A percentile compares a stretch with the other conserved stretches of the same genome.
Evolutionary conservation across 2,797 vertebrate genomes (phyloP).

Genomic region (Melanotaenia trifasciata): DNA sequence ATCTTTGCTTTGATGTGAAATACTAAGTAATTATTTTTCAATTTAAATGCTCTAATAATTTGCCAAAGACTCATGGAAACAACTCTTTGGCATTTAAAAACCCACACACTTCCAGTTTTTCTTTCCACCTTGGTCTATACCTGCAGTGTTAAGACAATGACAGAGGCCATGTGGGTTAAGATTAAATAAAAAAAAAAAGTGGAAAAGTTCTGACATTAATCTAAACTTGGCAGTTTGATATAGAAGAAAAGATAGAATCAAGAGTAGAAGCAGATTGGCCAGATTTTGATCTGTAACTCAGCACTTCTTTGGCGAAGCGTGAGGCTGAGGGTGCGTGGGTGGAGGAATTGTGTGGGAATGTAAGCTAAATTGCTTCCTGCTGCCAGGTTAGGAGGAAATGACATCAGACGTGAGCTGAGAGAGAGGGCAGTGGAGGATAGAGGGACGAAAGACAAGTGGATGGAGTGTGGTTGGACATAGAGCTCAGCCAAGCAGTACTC

Average conservation of each 20-base stretch:
- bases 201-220: conserved; percentile 48
- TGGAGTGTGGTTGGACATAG: conserved; percentile 40
- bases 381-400: conserved; percentile 56
- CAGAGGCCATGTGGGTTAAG: conserved; percentile 4
- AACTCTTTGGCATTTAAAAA: not conserved
- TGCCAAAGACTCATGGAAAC: too few species aligned
- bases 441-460: not conserved
- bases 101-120: not conserved
- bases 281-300: conserved; percentile 74
- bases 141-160: conserved; percentile 24
- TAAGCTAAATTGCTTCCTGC: conserved; percentile 61
- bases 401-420: conserved; percentile 53
- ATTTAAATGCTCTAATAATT: not conserved
- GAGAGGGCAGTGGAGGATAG: not conserved
- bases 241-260: conserved; percentile 60
- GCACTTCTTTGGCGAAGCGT: conserved; percentile 62
- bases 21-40: not conserved
- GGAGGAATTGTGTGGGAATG: conserved; percentile 47
- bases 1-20: not conserved
- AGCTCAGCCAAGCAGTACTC: conserved; percentile 71
- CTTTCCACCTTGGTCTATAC: not conserved
- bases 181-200: conserved; percentile 32
- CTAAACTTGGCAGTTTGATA: conserved; percentile 58
- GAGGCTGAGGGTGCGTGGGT: conserved; percentile 26
- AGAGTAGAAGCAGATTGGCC: conserved; percentile 57